Percentiles rank a stretch among this genome's conserved stretches.
Evolutionary conservation across 1,140 invertebrate species (phyloP).

Genomic region (Phymorhynchus buccinoides): DNA sequence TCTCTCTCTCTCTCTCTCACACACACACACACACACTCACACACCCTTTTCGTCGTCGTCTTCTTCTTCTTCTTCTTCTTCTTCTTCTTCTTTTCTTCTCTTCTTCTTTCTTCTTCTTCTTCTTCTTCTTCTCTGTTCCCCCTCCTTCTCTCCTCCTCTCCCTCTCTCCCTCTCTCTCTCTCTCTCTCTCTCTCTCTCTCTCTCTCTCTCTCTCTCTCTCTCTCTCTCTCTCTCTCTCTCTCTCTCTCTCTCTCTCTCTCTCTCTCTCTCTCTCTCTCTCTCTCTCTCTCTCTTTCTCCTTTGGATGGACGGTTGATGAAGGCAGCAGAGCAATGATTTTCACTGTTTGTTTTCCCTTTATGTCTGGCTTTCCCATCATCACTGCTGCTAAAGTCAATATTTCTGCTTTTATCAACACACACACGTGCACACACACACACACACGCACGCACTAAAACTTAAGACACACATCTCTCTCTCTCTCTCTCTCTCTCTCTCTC

Average conservation of each 20-base stretch:
- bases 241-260: not conserved
- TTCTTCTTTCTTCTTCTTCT: no score
- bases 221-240: not conserved
- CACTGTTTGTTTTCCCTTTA: not conserved
- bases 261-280: not conserved
- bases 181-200: not conserved
- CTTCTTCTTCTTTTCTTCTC: not conserved
- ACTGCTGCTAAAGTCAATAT: no score
- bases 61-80: not conserved
- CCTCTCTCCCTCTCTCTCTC: not conserved
- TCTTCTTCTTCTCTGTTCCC: not conserved
- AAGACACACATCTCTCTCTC: no score
- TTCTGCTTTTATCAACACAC: not conserved
- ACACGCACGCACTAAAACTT: no score
- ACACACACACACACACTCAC: no score
- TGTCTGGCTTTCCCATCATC: not conserved
- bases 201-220: not conserved
- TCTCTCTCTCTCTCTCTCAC: no score
- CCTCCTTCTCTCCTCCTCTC: not conserved
- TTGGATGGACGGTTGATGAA: not conserved
- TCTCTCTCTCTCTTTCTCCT: not conserved
- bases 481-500: no score
- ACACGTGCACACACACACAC: slow-evolving; percentile 1
- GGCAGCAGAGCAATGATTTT: not conserved
- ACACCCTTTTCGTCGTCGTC: no score